Percentiles rank a stretch among this genome's conserved stretches.
Evolutionary conservation across 2,888 invertebrate species (phyloP).

Genomic region (Parnassius glacialis): DNA sequence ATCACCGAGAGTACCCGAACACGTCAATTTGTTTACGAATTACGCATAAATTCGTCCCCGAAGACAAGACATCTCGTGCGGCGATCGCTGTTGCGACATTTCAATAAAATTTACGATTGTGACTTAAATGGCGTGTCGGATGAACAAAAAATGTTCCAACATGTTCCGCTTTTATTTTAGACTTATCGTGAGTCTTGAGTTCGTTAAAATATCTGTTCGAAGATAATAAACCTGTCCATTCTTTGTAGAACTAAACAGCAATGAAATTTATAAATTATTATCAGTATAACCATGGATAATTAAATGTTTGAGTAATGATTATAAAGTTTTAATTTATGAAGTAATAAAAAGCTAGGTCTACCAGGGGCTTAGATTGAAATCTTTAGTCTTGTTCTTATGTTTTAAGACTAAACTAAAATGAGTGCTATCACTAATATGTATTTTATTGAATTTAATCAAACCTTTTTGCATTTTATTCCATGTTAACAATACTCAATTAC

Average conservation of each 20-base stretch:
- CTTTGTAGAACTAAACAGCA: constrained; percentile 58
- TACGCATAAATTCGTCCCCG: constrained; percentile 79
- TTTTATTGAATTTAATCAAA: too few species aligned
- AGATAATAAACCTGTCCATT: constrained; percentile 71
- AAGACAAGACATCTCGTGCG: constrained; percentile 77
- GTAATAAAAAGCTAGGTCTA: constrained; percentile 18
- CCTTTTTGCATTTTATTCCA: too few species aligned
- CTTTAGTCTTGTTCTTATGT: too few species aligned
- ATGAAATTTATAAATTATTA: constrained; percentile 60
- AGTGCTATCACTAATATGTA: too few species aligned
- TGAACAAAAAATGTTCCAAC: constrained; percentile 71
- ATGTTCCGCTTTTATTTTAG: constrained; percentile 74
- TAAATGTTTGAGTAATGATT: constrained; percentile 37
- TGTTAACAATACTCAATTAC: background rate
- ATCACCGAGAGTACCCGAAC: constrained; percentile 66
- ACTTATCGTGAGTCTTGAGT: constrained; percentile 61
- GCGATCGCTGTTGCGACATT: constrained; percentile 78
- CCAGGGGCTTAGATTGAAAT: constrained; percentile 2
- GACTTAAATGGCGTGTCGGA: constrained; percentile 77
- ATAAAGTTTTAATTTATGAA: constrained; percentile 28
- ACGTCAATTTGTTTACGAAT: constrained; percentile 81
- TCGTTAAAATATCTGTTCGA: constrained; percentile 76
- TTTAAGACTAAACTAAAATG: too few species aligned
- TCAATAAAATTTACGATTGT: constrained; percentile 81
- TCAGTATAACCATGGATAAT: constrained; percentile 39